Evolutionary conservation across 2,888 invertebrate species (phyloP).

Genomic region (Agelastica alni): DNA sequence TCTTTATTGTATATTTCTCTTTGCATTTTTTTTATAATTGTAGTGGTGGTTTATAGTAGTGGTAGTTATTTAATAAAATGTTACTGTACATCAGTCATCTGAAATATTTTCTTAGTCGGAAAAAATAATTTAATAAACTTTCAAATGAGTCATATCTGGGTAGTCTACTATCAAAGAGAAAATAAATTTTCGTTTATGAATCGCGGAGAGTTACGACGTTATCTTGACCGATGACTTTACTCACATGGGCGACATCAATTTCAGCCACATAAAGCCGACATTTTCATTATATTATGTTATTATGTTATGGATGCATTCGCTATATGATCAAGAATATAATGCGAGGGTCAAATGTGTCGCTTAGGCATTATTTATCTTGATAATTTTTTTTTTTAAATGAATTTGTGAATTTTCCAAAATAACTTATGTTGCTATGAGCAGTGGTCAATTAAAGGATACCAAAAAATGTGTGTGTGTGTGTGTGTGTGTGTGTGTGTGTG

Average conservation of each 20-base stretch:
- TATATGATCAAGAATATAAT: conserved; percentile 35
- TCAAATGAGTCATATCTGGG: conserved; percentile 24
- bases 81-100: too few species aligned
- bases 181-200: conserved; percentile 34
- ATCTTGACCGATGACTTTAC: conserved; percentile 51
- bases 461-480: too few species aligned
- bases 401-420: too few species aligned
- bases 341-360: conserved; percentile 18
- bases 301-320: conserved; percentile 49
- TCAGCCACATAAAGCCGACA: conserved; percentile 34
- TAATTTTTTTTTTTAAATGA: not conserved
- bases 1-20: too few species aligned
- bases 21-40: too few species aligned
- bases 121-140: conserved; percentile 21
- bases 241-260: conserved; percentile 46
- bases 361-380: conserved; percentile 2
- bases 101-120: too few species aligned
- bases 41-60: too few species aligned
- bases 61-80: too few species aligned
- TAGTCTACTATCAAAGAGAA: conserved; percentile 26
- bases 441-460: too few species aligned
- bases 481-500: too few species aligned
- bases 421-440: too few species aligned
- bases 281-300: conserved; percentile 50
- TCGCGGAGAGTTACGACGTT: conserved; percentile 43